phyloP scores from a whole-genome alignment of 2,888 invertebrate species.

The Drosophila maculinotata region DNA sequence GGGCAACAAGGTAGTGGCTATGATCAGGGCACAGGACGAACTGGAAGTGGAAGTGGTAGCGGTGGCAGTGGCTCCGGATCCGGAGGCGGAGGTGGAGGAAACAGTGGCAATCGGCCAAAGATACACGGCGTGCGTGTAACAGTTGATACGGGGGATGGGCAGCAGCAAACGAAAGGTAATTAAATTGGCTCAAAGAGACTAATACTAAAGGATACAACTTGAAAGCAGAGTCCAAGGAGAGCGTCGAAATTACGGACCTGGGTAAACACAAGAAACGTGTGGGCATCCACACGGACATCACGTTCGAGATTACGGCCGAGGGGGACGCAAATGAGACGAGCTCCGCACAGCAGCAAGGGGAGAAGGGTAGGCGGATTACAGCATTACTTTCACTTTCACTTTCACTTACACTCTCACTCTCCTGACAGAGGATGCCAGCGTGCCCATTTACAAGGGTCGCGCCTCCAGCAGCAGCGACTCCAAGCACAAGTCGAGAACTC shows the following conservation, averaged over 20 bases:
- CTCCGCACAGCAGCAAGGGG: constrained; percentile 79
- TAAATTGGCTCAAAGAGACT: constrained; percentile 50
- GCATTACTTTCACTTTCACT: constrained; percentile 14
- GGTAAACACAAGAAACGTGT: constrained; percentile 84
- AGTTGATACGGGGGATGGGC: constrained; percentile 84
- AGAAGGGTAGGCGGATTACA: constrained; percentile 74
- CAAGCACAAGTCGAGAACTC: constrained; percentile 75
- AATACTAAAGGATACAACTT: constrained; percentile 18
- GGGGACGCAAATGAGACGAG: constrained; percentile 82
- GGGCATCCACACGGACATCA: constrained; percentile 85
- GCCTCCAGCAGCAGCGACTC: constrained; percentile 53
- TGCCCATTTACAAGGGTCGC: constrained; percentile 84
- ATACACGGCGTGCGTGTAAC: constrained; percentile 85
- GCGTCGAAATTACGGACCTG: constrained; percentile 84
- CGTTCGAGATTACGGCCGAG: constrained; percentile 84
- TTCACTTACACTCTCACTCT: not conserved
- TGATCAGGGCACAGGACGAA: constrained; percentile 58
- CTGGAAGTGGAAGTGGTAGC: constrained; percentile 6
- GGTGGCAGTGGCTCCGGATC: too few relatives aligned
- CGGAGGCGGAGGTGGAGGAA: constrained; percentile 18
- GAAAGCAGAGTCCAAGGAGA: constrained; percentile 83
- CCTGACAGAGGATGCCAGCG: constrained; percentile 84
- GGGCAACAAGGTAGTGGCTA: constrained; percentile 45
- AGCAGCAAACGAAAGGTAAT: constrained; percentile 83
- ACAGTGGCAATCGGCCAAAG: constrained; percentile 81